Evolutionary conservation across 2,797 vertebrate species (phyloP), one percentile per base, ranked within the genome.

Genomic region (Antennarius maculatus): DNA sequence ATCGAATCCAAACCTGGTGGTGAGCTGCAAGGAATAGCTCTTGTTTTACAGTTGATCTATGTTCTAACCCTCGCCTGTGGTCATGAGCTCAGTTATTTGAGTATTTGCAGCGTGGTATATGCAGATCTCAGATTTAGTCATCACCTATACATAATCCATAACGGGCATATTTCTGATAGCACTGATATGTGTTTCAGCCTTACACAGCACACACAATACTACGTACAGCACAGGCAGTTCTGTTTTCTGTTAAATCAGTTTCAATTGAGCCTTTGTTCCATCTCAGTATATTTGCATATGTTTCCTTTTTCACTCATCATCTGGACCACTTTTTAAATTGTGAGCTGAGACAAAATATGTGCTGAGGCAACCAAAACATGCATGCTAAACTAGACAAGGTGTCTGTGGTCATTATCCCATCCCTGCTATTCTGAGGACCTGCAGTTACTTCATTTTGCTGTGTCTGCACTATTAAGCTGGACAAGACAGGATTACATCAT

Each of bases 401-500:
- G 59, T 3, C 82, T 76, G 70, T 69, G 68, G 85, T 76, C 81
- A 64, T 61, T 71, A 42, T 76, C 79, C 70, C 69, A 69, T 82
- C 85, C 69, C 70, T 80, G 52, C 79, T 91, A 88, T 90, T 91
- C 85, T 84, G 69, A 85, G 82, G 54, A 18, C 23, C 39, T 67
- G 70, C 53, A 82, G 70, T 80, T 81, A 80, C 84, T 89, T 86
- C 1, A 82, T 89, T 85, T 80, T 84, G 86, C 83, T 86, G 80
- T 43, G 75, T 86, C 79, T 83, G 85, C 84, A 84, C 53, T 42
- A 46, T 51, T 13, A 31, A 77, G 71, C 73, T 74, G 65, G 77
- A 76, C 71, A 12, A 60, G 76, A 77, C 73, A 41, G 49, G 49
- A 88, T 92, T 85, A 91, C 88, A 82, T 91, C 89, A 92, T 86